A percentile compares a stretch with the other conserved stretches of the same genome.
phyloP scores from a whole-genome alignment of 1,140 invertebrate species.

The Eufriesea mexicana region DNA sequence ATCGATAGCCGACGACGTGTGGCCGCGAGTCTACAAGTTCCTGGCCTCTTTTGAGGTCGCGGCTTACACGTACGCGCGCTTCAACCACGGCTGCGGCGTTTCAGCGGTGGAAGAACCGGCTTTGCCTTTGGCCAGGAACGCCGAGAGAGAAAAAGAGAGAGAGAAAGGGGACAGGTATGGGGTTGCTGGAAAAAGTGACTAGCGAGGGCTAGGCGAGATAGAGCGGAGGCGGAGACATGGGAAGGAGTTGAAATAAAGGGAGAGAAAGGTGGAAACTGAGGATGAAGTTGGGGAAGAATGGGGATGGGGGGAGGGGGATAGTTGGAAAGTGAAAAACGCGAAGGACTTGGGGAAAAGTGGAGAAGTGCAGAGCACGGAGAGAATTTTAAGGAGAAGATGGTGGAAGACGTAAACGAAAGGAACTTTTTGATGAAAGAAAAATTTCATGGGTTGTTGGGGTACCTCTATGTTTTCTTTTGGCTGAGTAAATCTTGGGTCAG shows the following conservation, averaged over 20 bases:
- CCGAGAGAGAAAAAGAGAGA: background rate
- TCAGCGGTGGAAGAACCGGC: background rate
- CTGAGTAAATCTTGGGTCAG: too few species aligned
- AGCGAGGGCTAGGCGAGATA: too few species aligned
- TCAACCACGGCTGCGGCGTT: background rate
- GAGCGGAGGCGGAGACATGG: background rate
- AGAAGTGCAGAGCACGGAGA: background rate
- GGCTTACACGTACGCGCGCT: conserved; percentile 24
- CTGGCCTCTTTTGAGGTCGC: conserved; percentile 42
- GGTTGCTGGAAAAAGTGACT: background rate
- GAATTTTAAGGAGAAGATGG: background rate
- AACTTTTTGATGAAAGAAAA: background rate
- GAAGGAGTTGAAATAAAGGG: background rate
- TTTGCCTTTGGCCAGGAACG: background rate
- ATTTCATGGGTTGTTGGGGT: background rate
- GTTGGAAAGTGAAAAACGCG: background rate
- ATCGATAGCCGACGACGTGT: conserved; percentile 43
- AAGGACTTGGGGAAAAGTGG: background rate
- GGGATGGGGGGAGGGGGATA: background rate
- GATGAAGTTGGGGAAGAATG: background rate
- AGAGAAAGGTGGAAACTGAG: background rate
- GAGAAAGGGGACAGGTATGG: background rate
- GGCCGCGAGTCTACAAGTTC: conserved; percentile 31
- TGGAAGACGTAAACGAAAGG: background rate
- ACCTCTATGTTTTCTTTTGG: background rate